These are phyloP conservation scores for Meloidogyne floridensis DNA, from an alignment of 1,140 invertebrate species.

Conservation along the genomic window DNA sequence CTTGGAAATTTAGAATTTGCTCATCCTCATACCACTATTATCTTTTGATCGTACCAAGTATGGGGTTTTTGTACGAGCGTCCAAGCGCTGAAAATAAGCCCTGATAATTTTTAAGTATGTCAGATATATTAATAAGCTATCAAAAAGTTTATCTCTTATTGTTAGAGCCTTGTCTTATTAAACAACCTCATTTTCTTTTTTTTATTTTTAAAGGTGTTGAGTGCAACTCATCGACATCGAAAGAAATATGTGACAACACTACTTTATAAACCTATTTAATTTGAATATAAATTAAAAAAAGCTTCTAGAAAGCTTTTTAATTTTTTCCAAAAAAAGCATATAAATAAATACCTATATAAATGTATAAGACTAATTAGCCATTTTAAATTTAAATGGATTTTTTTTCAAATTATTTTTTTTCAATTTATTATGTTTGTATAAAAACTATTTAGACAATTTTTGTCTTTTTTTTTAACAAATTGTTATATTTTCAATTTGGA, in stretches of 20 bases:
- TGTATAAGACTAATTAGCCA: background rate
- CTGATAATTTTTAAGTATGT: too few species aligned
- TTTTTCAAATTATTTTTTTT: background rate
- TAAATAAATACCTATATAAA: background rate
- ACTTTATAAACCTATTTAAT: slow-evolving; percentile 83
- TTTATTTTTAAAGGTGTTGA: slow-evolving; percentile 24
- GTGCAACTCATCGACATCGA: slow-evolving; percentile 74
- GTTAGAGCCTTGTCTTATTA: too few species aligned
- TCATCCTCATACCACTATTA: too few species aligned
- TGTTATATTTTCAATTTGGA: background rate
- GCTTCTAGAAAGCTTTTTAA: background rate
- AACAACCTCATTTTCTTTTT: too few species aligned
- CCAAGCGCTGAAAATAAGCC: too few species aligned
- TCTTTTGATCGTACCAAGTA: too few species aligned
- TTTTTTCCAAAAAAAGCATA: background rate
- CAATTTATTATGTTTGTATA: background rate
- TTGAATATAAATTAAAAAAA: background rate
- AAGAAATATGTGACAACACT: slow-evolving; percentile 99
- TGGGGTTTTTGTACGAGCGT: too few species aligned
- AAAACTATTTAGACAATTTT: background rate
- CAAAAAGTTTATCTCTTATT: too few species aligned
- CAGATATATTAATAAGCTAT: too few species aligned
- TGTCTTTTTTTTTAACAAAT: too few species aligned
- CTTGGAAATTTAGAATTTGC: too few species aligned
- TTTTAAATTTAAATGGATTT: background rate